Evolutionary conservation across 2,888 invertebrate genomes (phyloP).

Genomic region (Limnephilus lunatus): DNA sequence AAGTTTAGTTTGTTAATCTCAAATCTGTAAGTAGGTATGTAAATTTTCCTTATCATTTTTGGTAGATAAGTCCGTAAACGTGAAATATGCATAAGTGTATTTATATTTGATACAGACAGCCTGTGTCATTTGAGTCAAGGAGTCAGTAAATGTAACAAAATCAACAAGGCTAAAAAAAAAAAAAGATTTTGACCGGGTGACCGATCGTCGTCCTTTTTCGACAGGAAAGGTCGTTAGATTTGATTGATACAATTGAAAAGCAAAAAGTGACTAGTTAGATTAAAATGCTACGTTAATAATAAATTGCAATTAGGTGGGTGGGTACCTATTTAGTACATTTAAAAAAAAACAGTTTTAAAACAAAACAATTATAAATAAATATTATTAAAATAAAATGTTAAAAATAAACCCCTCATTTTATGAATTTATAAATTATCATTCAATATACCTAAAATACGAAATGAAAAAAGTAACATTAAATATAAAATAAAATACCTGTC

Average conservation of each 20-base stretch:
- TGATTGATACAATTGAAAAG: neutral
- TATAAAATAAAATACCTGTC: no score
- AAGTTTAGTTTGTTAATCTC: neutral
- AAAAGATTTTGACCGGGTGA: neutral
- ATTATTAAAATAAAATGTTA: no score
- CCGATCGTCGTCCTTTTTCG: neutral
- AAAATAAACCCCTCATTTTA: no score
- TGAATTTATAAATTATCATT: no score
- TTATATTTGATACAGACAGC: neutral
- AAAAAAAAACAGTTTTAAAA: no score
- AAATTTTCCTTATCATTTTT: no score
- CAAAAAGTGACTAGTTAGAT: neutral
- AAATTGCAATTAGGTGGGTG: no score
- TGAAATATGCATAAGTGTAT: neutral
- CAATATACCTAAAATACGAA: no score
- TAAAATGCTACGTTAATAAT: neutral
- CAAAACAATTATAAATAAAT: no score
- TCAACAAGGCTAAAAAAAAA: neutral
- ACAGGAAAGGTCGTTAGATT: neutral
- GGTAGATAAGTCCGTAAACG: no score
- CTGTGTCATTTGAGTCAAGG: neutral
- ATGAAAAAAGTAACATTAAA: no score
- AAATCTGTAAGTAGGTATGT: neutral
- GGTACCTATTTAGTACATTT: no score
- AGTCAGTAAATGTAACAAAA: neutral